Evolutionary conservation across 2,113 vertebrate species (phyloP).

Genomic region (Amphiprion ocellaris): DNA sequence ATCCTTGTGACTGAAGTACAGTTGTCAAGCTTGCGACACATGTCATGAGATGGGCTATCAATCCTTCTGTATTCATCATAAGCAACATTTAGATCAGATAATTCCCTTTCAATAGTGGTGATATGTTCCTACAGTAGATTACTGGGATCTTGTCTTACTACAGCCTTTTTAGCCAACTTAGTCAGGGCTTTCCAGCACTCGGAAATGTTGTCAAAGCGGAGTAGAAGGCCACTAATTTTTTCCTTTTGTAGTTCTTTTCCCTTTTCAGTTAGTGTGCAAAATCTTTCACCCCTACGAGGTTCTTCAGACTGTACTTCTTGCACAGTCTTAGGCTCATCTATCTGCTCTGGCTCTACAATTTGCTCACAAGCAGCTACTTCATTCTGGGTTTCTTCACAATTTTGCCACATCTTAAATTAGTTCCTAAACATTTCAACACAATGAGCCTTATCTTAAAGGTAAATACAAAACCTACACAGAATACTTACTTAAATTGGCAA

Average conservation of each 20-base stretch:
- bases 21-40: not conserved
- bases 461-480: no score
- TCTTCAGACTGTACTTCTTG: not conserved
- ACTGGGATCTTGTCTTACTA: slow-evolving; percentile 8
- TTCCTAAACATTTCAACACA: no score
- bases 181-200: slow-evolving; percentile 8
- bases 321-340: not conserved
- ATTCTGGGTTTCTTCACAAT: not conserved
- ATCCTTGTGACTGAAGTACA: no score
- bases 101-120: slow-evolving; percentile 5
- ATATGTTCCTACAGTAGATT: slow-evolving; percentile 26
- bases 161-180: slow-evolving; percentile 14
- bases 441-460: no score
- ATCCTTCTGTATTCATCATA: slow-evolving; percentile 13
- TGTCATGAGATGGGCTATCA: slow-evolving; percentile 11
- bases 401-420: not conserved
- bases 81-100: slow-evolving; percentile 19
- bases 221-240: not conserved
- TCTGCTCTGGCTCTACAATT: not conserved
- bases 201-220: slow-evolving; percentile 15
- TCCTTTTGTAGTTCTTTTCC: slow-evolving; percentile 9
- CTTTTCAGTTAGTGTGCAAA: slow-evolving; percentile 12
- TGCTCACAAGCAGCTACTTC: not conserved
- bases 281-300: slow-evolving; percentile 1
- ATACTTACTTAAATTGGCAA: no score